phyloP scores from a whole-genome alignment of 2,113 vertebrate species.

The Muntiacus muntjak region DNA sequence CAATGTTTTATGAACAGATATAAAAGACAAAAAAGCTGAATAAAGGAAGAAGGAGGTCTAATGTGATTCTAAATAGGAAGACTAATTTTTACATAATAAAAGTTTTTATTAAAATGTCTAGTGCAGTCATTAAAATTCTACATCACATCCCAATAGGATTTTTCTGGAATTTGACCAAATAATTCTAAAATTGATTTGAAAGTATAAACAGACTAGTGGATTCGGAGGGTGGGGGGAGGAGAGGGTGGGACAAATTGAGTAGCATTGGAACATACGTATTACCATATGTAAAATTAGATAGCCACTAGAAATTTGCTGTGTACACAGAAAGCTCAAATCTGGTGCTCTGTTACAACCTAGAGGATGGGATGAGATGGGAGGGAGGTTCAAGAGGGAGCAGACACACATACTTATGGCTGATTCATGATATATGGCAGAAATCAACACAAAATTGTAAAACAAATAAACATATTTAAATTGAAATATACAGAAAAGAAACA shows the following conservation, averaged over 20 bases:
- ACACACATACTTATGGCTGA: background rate
- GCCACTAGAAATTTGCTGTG: background rate
- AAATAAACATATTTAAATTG: background rate
- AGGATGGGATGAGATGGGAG: background rate
- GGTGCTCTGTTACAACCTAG: background rate
- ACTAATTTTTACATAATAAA: background rate
- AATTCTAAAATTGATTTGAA: conserved; percentile 23
- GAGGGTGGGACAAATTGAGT: background rate
- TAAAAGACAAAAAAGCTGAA: background rate
- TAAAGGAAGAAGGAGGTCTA: background rate
- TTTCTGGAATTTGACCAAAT: background rate
- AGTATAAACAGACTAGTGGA: background rate
- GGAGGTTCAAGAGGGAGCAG: background rate
- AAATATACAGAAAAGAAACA: background rate
- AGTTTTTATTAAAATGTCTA: background rate
- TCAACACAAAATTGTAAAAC: background rate
- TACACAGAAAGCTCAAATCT: background rate
- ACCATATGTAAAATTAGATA: background rate
- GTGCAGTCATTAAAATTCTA: conserved; percentile 14
- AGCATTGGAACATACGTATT: background rate
- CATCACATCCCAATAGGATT: background rate
- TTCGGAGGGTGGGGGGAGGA: accelerated
- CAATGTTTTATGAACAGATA: background rate
- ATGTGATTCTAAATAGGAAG: background rate
- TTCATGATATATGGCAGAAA: background rate